Evolutionary conservation across 2,888 invertebrate species (phyloP), one percentile per base, ranked within the genome.

Genomic region (Rhamnusium bicolor): DNA sequence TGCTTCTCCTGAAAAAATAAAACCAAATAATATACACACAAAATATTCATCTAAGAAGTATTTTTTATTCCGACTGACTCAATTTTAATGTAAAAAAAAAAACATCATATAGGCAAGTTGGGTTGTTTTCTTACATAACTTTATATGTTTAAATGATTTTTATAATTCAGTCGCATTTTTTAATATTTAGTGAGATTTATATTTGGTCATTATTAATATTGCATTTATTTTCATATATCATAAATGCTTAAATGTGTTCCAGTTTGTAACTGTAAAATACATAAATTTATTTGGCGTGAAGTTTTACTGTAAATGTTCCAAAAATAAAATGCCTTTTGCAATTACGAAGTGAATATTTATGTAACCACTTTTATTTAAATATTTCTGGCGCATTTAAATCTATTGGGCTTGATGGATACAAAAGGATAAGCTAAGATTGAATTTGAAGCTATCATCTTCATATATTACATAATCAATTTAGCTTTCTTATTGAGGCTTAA

Each of bases 131-230:
- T 40, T 19, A 21, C 2, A 12, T 32, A 58, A 18, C 19, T 46
- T 4, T 24, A 24, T 24, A 18, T 21, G 29, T 67, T 67, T 67
- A 67, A 67, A 67, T 56, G 51, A 67, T 67, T 67, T 65, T 67
- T 46, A 67, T 21, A 54, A 32, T 56, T 54, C 29, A 21, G 24
- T 21, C 56, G 16, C 56, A 67, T 67, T 67, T 7, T 51, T 65
- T 16, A 54, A 66, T 14, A 12, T 56, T 46, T 7, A n/a, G 46
- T 14, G n/a, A 58, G 32, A 40, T 40, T 40, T 40, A n/a, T 4
- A 40, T 24, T 24, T 58, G 58, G 32, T 58, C 32, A 18, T 6
- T 24, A 1, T n/a, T n/a, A 12, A n/a, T 24, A 4, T 24, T 24
- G n/a, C n/a, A n/a, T n/a, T n/a, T n/a, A n/a, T n/a, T n/a, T n/a